Base-by-base conservation (phyloP, 2,113 vertebrate genomes). In the Upupa epops region DNA sequence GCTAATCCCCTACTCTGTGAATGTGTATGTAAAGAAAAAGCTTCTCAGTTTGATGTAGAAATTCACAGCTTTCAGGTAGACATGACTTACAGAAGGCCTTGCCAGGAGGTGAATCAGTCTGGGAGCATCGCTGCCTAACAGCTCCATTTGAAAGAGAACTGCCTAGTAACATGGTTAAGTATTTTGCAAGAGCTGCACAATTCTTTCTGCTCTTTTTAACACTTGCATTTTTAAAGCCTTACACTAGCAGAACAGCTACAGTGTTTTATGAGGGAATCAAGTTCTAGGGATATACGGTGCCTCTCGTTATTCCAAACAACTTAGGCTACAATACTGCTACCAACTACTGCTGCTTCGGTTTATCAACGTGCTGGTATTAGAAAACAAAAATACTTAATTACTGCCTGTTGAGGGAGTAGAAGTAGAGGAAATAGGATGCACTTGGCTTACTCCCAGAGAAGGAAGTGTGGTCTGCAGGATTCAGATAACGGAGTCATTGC, bases 201-300 rank as follows among this genome's bases (percentile, higher is more conserved):
- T 92, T 90, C 94, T 83, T 89, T 72, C 65, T 66, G 88, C 74
- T 93, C 80, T 80, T 94, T 92, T 81, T 71, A 86, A 79, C 90
- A 92, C 76, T 34, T 91, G 85, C 66, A 32, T 89, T 94, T 95
- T 80, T 75, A 75, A 96, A 93, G 93, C 92, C 77, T 92, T 94
- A 88, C 15, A 11, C 42, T 68, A 66, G 56, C 68, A 49, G 65
- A 78, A 79, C 79, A 83, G 91, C 66, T 54, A 17, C 55, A 7
- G 70, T 26, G 55, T 37, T 94, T 78, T 86, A 4, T 36, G 86
- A 84, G 49, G 37, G 63, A 60, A 37, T 37, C 0, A 4, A 66
- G 65, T 29, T 34, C 11, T 34, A 63, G 55, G 40, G 65, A 12
- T 56, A 6, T 1, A 2, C 1, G 42, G 76, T 73, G 66, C 55